Percentiles rank a stretch among this genome's conserved stretches.
phyloP scores from a whole-genome alignment of 1,140 invertebrate genomes.

The Tetranychus urticae region DNA sequence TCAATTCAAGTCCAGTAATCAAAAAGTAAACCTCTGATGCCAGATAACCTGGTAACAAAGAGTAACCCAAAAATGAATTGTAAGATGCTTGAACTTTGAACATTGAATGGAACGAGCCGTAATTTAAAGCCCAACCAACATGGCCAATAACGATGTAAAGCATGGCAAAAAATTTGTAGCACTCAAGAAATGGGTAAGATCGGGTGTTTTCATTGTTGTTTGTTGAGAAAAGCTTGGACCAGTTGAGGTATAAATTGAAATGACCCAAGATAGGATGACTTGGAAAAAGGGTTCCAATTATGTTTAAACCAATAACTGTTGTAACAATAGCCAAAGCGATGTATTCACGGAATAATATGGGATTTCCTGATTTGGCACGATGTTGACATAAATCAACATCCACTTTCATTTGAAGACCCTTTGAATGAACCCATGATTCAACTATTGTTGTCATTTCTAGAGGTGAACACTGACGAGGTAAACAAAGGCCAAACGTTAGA shows the following conservation, averaged over 20 bases:
- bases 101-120: not conserved
- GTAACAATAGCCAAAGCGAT: not conserved
- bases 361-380: not conserved
- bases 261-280: not conserved
- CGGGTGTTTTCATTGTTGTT: not conserved
- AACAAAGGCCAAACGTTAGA: not conserved
- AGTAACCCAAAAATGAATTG: not conserved
- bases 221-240: not conserved
- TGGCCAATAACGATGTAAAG: not conserved
- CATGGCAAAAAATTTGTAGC: not conserved
- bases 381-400: not conserved
- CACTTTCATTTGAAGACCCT: not conserved
- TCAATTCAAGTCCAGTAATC: not conserved
- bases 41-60: not conserved
- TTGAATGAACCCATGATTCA: not conserved
- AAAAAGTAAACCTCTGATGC: not conserved
- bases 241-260: not conserved
- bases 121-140: not conserved
- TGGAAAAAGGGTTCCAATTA: not conserved
- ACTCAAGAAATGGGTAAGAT: not conserved
- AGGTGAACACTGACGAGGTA: slow-evolving; percentile 5
- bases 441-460: slow-evolving; percentile 7
- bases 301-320: not conserved
- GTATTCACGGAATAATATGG: not conserved
- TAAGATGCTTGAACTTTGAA: not conserved